Evolutionary conservation across 2,797 vertebrate species (phyloP).

Genomic region (Lithobates pipiens): DNA sequence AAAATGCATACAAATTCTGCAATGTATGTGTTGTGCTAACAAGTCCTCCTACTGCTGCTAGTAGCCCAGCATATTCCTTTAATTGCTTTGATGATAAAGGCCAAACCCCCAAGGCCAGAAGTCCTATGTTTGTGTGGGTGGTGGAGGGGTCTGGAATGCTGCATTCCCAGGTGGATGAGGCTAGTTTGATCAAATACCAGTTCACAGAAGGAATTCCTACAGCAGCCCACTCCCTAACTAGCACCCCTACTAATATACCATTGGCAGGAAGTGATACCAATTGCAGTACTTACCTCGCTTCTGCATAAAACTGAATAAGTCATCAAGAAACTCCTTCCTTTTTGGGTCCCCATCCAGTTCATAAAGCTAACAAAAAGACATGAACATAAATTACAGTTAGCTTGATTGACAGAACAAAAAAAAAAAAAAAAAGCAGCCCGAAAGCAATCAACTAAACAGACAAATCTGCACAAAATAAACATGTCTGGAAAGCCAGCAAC

Average conservation of each 20-base stretch:
- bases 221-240: background rate
- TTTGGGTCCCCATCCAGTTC: constrained; percentile 92
- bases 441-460: no score
- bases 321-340: constrained; percentile 93
- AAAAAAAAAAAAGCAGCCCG: no score
- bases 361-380: constrained; percentile 80
- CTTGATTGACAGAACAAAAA: no score
- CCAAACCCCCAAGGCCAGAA: constrained; percentile 10
- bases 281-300: constrained; percentile 83
- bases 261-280: background rate
- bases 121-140: background rate
- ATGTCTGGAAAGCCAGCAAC: no score
- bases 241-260: background rate
- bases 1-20: no score
- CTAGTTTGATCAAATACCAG: constrained; percentile 30
- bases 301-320: constrained; percentile 97
- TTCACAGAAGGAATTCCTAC: constrained; percentile 38
- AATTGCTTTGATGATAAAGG: constrained; percentile 43
- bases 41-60: background rate
- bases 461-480: no score
- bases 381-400: no score
- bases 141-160: constrained; percentile 52
- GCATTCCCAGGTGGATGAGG: constrained; percentile 47
- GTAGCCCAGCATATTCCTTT: constrained; percentile 46
- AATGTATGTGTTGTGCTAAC: background rate